A percentile compares a stretch with the other conserved stretches of the same genome.
Evolutionary conservation across 2,797 vertebrate species (phyloP).

Genomic region (Lemur catta): DNA sequence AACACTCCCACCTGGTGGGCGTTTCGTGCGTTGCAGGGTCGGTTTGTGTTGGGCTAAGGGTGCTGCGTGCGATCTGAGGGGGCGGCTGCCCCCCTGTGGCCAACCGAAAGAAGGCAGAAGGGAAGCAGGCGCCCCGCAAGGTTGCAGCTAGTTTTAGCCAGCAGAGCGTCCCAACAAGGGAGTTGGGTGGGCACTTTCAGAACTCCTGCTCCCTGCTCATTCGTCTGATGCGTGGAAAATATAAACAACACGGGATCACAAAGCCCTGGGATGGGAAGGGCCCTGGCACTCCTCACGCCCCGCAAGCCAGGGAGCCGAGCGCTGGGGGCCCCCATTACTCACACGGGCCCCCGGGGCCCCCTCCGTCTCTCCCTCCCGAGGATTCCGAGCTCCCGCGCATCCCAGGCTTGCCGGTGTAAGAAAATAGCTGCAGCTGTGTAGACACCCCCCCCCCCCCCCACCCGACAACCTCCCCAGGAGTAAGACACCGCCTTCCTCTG

Average conservation of each 20-base stretch:
- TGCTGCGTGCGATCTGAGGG: background rate
- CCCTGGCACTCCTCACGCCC: no score
- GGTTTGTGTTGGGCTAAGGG: background rate
- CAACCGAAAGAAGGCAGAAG: background rate
- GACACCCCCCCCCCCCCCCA: accelerated
- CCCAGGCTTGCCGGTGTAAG: background rate
- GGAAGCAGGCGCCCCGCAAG: background rate
- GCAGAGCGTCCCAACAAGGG: background rate
- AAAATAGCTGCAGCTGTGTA: background rate
- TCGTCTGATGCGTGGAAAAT: no score
- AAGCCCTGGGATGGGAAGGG: no score
- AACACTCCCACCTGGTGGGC: background rate
- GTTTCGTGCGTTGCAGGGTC: background rate
- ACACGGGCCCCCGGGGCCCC: background rate
- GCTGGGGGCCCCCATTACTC: background rate
- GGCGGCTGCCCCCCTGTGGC: no score
- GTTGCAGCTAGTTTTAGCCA: no score
- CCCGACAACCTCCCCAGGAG: no score
- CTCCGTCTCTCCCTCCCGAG: background rate
- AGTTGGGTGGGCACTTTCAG: no score
- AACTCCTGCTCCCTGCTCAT: background rate
- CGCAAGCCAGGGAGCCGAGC: no score
- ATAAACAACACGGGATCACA: background rate
- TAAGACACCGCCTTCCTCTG: background rate
- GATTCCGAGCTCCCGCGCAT: background rate